Evolutionary conservation across 2,797 vertebrate genomes (phyloP), one percentile per base, ranked within the genome.

Genomic region (Gymnothorax javanicus): DNA sequence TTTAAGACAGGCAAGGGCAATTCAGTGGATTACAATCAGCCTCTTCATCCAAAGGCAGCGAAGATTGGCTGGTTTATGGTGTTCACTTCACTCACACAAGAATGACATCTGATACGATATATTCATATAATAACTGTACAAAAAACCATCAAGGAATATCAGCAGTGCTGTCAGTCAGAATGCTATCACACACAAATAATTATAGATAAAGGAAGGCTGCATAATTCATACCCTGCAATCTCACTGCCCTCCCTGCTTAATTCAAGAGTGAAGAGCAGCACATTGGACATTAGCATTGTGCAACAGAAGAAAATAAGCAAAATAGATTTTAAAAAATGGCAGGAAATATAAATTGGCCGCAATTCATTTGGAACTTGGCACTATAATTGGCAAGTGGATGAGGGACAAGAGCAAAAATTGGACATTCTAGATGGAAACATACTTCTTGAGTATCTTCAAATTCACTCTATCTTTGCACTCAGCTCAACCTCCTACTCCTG

Each of bases 191-290:
- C 52, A 81, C 33, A n/a, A 9, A 17, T 12, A 54, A 81, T 81
- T 81, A 54, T 54, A 81, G 77, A 81, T 81, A 56, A 56, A 81
- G 23, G 23, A 56, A n/a, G n/a, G 52, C 77, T 81, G 52, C 23
- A 81, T 54, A 56, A 54, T 56, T 54, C 0, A 56, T 56, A 12
- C 3, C 3, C 20, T 56, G 50, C 52, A 77, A 13, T 77, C 13
- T 52, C 33, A 20, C 13, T 20, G 43, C 52, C 15, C 43, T 77
- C 33, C 33, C 15, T 4, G 71, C 15, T 75, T 11, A 11, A 17
- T 52, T 50, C 43, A 77, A 17, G 23, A 43, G 13, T 7, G 73
- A 27, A 6, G 73, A 17, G 15, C 33, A 20, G 13, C 15, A 15
- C 1, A 77, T 20, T 17, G 73, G 33, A 81, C 11, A 9, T 33